phyloP scores from a whole-genome alignment of 1,140 invertebrate genomes.

The Psilanteris sp. region DNA sequence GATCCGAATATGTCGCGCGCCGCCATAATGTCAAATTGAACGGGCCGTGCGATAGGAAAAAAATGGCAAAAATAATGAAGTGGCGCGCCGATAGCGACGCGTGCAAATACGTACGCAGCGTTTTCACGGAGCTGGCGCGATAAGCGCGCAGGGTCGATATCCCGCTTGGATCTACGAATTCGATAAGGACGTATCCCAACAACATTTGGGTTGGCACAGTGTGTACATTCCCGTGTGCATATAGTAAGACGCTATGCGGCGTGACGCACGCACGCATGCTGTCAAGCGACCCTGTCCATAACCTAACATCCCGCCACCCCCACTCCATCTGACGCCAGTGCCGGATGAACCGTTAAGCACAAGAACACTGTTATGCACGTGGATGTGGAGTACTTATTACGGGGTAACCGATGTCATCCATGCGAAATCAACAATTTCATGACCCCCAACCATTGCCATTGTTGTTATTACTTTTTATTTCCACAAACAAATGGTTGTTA shows the following conservation, averaged over 20 bases:
- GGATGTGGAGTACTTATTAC: too few species aligned
- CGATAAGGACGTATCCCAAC: constrained; percentile 38
- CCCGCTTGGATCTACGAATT: constrained; percentile 15
- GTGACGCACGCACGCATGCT: constrained; percentile 61
- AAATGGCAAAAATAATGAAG: background rate
- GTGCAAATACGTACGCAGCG: background rate
- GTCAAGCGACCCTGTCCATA: constrained; percentile 60
- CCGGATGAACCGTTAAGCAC: constrained; percentile 25
- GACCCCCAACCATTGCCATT: too few species aligned
- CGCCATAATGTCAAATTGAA: constrained; percentile 27
- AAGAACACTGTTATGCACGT: too few species aligned
- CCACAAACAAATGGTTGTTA: too few species aligned
- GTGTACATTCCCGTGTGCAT: constrained; percentile 25
- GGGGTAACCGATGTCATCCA: too few species aligned
- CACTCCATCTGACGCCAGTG: constrained; percentile 7
- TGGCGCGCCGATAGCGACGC: background rate
- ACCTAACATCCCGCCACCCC: constrained; percentile 22
- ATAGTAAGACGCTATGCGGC: constrained; percentile 54
- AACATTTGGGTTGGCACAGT: constrained; percentile 10
- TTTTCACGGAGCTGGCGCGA: background rate
- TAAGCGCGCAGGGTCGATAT: constrained; percentile 23
- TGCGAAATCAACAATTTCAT: too few species aligned
- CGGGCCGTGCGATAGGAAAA: background rate
- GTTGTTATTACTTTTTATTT: too few species aligned
- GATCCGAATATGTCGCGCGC: constrained; percentile 13